Base-by-base conservation (phyloP, 2,797 vertebrate genomes). In the Crocodylus rhombifer region DNA sequence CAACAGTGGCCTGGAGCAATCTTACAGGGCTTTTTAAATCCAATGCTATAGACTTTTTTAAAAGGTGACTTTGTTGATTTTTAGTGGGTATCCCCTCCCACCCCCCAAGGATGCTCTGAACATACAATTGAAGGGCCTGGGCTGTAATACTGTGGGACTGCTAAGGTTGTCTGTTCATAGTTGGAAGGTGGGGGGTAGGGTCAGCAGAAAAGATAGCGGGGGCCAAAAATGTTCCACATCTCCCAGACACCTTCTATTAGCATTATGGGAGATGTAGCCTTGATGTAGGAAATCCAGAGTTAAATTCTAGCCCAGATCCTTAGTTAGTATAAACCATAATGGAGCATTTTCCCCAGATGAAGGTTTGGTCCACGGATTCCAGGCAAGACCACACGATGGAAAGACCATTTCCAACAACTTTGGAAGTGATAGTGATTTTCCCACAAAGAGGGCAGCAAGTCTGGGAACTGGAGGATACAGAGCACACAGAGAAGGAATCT, bases 221-320 rank as follows among this genome's bases (percentile, higher is more conserved):
- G 90, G 64, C n/a, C n/a, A 9, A 67, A 4, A 10, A 78, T 11
- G 33, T 73, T 26, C 78, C 85, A 64, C 13, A 51, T 51, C 42
- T 51, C 10, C n/a, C 1, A 0, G 51, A n/a, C 5, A 61, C 28
- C 0, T 1, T 4, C 12, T 65, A 4, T 1, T 36, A 51, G 58
- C 55, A 42, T 6, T 20, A 71, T 20, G 36, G 13, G 28, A 80
- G 42, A 5, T 5, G 4, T 69, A 18, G 17, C 20, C n/a, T 36
- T 69, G 67, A 17, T 21, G 33, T 71, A 21, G 33, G 42, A 71
- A 71, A 13, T 67, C n/a, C 65, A 67, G 65, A 21, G 23, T 71
- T 13, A 71, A 36, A 71, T 36, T 36, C 13, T 42, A 11, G 26
- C 23, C 20, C 77, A 61, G 2, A 5, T 20, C 67, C 25, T 87